Evolutionary conservation across 2,113 vertebrate genomes (phyloP).

Genomic region (Alexandromys fortis): DNA sequence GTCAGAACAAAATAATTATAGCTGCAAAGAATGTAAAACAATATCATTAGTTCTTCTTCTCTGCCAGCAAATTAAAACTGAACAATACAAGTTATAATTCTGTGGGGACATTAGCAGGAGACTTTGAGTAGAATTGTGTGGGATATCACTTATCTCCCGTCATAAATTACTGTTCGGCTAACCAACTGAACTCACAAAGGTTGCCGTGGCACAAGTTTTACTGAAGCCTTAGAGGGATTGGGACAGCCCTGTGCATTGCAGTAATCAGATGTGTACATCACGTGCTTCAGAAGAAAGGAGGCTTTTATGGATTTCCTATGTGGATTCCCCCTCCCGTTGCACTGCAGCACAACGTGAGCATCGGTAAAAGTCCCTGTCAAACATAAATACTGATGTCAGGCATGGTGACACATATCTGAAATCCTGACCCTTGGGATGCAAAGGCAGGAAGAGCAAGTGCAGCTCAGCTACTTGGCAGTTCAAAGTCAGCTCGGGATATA

Average conservation of each 20-base stretch:
- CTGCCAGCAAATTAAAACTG: conserved; percentile 35
- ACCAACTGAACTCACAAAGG: conserved; percentile 40
- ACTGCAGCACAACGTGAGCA: not conserved
- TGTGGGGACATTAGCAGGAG: not conserved
- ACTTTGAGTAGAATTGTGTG: conserved; percentile 23
- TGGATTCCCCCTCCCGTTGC: not conserved
- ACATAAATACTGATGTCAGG: not conserved
- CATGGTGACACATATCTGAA: not conserved
- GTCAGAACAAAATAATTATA: not conserved
- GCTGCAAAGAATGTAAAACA: not conserved
- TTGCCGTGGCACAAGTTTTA: not conserved
- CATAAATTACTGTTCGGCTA: conserved; percentile 42
- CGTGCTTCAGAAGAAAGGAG: conserved; percentile 21
- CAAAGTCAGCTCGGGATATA: not conserved
- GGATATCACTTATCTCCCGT: conserved; percentile 7
- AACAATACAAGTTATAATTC: conserved; percentile 53
- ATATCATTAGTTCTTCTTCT: not conserved
- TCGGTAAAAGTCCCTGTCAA: conserved; percentile 17
- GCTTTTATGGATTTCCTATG: not conserved
- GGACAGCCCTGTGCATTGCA: not conserved
- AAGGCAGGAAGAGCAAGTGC: not conserved
- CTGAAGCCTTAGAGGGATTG: not conserved
- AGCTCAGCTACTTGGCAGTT: not conserved
- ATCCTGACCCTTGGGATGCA: not conserved
- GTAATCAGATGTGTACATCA: not conserved